Percentiles rank a stretch among this genome's conserved stretches.
Evolutionary conservation across 2,797 vertebrate species (phyloP).

Genomic region (Eulemur albifrons): DNA sequence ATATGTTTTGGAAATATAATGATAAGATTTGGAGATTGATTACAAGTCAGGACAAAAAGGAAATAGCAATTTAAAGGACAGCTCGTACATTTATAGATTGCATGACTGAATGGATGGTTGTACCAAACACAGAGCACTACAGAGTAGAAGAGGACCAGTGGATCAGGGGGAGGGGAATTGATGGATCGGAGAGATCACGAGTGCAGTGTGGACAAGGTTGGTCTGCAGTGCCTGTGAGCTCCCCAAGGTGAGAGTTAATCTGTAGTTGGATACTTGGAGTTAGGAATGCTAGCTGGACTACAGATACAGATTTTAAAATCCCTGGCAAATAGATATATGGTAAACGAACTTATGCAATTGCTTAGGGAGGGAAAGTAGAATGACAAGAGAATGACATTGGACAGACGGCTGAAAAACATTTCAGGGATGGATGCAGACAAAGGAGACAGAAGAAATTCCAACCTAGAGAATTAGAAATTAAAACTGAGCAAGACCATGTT

Average conservation of each 20-base stretch:
- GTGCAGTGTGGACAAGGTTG: neutral
- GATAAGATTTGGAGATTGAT: neutral
- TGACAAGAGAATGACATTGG: neutral
- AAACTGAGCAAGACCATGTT: neutral
- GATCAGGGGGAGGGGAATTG: too few relatives aligned
- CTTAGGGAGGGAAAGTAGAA: neutral
- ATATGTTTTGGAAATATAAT: neutral
- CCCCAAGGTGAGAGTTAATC: neutral
- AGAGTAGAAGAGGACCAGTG: fast-evolving
- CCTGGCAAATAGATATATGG: neutral
- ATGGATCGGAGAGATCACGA: neutral
- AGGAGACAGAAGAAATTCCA: neutral
- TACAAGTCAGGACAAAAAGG: neutral
- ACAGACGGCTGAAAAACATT: neutral
- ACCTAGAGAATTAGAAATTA: neutral
- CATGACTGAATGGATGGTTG: neutral
- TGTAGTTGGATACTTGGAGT: neutral
- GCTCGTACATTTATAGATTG: neutral
- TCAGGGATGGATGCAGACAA: neutral
- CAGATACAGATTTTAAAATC: neutral
- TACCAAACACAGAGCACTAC: neutral
- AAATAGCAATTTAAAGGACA: neutral
- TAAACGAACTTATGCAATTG: neutral
- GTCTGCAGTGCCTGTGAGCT: neutral
- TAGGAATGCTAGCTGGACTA: neutral